Evolutionary conservation across 2,888 invertebrate genomes (phyloP).

Genomic region (Drosophila quinaria): DNA sequence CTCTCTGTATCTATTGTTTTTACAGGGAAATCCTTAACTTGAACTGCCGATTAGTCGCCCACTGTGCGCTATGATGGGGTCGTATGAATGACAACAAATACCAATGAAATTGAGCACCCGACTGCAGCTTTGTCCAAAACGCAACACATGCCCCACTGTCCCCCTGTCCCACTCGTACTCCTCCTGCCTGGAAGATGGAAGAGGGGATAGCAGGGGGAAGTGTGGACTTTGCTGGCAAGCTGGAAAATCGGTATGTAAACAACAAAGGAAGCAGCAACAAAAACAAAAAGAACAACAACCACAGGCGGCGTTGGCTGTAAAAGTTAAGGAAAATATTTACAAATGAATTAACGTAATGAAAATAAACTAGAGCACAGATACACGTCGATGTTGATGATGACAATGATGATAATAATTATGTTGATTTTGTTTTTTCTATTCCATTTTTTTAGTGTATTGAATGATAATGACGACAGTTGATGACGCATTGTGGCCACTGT

Average conservation of each 20-base stretch:
- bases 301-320: constrained; percentile 57
- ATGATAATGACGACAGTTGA: constrained; percentile 32
- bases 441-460: neutral
- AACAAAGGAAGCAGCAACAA: constrained; percentile 42
- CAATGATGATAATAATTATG: constrained; percentile 24
- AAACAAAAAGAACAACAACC: constrained; percentile 18
- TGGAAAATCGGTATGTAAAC: constrained; percentile 74
- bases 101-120: constrained; percentile 59
- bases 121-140: constrained; percentile 14
- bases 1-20: neutral
- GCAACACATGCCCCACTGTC: constrained; percentile 29
- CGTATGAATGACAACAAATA: constrained; percentile 62
- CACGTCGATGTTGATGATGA: constrained; percentile 18
- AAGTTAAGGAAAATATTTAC: constrained; percentile 79
- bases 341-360: constrained; percentile 80
- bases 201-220: neutral
- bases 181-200: neutral
- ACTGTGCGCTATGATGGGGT: constrained; percentile 57
- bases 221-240: constrained; percentile 15
- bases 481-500: constrained; percentile 47
- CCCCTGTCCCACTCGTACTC: neutral
- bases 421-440: constrained; percentile 8
- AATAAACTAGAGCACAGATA: constrained; percentile 72
- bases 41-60: constrained; percentile 52
- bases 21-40: constrained; percentile 26